These are phyloP conservation scores for Scolopax rusticola DNA, from an alignment of 2,797 vertebrate species.

Conservation along the genomic window DNA sequence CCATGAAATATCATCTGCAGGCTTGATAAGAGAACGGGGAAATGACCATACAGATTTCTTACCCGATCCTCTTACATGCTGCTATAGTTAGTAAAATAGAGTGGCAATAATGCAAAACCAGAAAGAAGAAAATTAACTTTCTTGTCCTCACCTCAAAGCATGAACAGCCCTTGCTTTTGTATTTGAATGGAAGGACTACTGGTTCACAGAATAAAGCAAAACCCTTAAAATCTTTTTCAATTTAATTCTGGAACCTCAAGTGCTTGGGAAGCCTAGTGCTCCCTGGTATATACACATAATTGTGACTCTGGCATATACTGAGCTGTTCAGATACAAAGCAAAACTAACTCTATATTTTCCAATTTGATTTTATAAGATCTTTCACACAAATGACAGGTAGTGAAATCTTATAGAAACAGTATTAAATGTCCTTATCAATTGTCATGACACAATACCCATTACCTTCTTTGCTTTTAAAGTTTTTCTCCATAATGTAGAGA, in stretches of 20 bases:
- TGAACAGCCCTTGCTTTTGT: background rate
- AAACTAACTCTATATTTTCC: background rate
- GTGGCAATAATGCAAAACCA: background rate
- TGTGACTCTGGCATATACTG: background rate
- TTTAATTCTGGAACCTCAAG: background rate
- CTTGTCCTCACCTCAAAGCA: background rate
- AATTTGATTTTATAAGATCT: background rate
- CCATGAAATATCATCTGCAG: background rate
- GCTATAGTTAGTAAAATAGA: background rate
- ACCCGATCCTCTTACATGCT: background rate
- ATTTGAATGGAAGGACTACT: background rate
- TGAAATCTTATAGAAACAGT: background rate
- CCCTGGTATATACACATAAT: background rate
- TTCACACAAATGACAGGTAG: background rate
- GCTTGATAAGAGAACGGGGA: background rate
- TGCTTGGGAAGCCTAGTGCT: background rate
- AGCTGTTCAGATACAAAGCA: background rate
- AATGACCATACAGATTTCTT: background rate
- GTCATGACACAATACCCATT: background rate
- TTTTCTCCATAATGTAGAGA: slow-evolving; percentile 89
- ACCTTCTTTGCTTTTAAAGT: slow-evolving; percentile 90
- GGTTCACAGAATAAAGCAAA: background rate
- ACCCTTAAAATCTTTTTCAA: background rate
- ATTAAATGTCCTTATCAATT: background rate
- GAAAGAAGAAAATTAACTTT: background rate